Evolutionary conservation across 2,113 vertebrate species (phyloP).

Genomic region (Pygoscelis adeliae): DNA sequence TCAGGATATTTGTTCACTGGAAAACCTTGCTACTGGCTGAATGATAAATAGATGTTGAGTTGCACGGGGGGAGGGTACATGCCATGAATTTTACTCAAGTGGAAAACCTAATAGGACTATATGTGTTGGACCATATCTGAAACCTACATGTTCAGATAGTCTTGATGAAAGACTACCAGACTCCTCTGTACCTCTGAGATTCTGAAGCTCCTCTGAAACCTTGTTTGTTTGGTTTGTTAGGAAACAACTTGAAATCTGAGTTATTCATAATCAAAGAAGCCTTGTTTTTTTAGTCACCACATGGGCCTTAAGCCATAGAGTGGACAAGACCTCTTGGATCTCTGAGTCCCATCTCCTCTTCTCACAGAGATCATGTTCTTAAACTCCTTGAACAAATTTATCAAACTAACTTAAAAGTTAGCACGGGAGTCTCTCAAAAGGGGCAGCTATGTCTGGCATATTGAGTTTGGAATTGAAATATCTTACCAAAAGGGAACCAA

Average conservation of each 20-base stretch:
- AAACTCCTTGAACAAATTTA: neutral
- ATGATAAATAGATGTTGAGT: neutral
- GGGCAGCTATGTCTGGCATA: neutral
- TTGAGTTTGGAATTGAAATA: neutral
- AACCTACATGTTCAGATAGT: neutral
- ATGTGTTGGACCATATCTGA: neutral
- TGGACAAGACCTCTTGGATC: neutral
- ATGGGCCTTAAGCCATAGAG: neutral
- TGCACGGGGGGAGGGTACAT: accelerated
- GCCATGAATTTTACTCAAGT: neutral
- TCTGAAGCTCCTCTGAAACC: neutral
- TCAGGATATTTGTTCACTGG: neutral
- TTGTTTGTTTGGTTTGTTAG: neutral
- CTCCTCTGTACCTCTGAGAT: neutral
- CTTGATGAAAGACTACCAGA: neutral
- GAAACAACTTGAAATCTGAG: neutral
- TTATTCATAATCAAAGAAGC: neutral
- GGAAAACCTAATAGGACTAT: neutral
- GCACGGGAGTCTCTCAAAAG: neutral
- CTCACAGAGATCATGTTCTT: neutral
- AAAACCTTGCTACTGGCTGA: neutral
- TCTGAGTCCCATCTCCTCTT: neutral
- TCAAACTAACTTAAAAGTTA: neutral
- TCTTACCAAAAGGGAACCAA: neutral
- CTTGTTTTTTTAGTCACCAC: neutral